These are phyloP conservation scores for Austrolebias charrua DNA, from an alignment of 2,797 vertebrate species.

Conservation along the genomic window DNA sequence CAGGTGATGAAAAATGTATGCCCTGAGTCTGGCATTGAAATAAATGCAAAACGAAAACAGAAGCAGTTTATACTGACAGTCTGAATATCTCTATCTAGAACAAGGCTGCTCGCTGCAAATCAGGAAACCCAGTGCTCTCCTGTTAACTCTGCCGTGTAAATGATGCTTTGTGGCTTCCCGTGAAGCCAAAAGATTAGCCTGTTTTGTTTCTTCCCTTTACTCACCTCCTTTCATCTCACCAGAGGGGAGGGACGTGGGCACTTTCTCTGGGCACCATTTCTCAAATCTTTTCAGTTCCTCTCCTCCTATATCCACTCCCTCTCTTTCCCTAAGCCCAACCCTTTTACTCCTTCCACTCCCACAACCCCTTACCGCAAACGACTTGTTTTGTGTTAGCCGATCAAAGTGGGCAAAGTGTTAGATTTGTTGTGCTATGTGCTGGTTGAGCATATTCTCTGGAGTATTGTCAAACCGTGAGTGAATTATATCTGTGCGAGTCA, in stretches of 20 bases:
- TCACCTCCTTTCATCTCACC: constrained; percentile 69
- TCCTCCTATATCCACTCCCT: constrained; percentile 34
- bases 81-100: constrained; percentile 99
- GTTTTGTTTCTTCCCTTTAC: constrained; percentile 68
- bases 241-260: constrained; percentile 67
- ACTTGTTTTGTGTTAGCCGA: constrained; percentile 63
- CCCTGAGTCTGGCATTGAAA: constrained; percentile 99
- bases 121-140: constrained; percentile 79
- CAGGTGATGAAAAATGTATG: constrained; percentile 99
- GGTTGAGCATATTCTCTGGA: constrained; percentile 67
- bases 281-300: constrained; percentile 51
- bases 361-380: constrained; percentile 1
- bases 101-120: constrained; percentile 93
- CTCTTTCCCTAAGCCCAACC: constrained; percentile 9
- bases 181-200: constrained; percentile 76
- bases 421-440: constrained; percentile 62
- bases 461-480: constrained; percentile 39
- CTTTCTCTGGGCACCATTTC: constrained; percentile 48
- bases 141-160: constrained; percentile 79
- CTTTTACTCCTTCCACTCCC: neutral
- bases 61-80: constrained; percentile 99
- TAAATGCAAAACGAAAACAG: constrained; percentile 99
- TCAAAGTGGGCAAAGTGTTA: constrained; percentile 69
- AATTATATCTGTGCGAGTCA: constrained; percentile 32
- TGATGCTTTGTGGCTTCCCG: constrained; percentile 78